phyloP scores from a whole-genome alignment of 2,888 invertebrate genomes.

The Brachylomia viminalis region DNA sequence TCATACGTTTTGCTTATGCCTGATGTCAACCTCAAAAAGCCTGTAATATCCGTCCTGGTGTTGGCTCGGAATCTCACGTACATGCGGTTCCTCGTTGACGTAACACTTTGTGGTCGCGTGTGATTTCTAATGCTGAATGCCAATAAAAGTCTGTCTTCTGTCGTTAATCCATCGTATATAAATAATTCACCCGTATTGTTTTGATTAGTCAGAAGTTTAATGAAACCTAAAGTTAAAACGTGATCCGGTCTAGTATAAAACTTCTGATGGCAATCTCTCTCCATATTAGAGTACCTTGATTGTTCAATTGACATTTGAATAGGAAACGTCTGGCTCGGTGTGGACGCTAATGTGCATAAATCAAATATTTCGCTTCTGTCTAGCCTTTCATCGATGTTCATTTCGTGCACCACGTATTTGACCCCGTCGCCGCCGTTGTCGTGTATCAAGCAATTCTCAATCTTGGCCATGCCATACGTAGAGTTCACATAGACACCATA shows the following conservation, averaged over 20 bases:
- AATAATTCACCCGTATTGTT: constrained; percentile 94
- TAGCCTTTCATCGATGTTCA: constrained; percentile 93
- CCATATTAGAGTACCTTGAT: constrained; percentile 92
- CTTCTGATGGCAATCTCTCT: constrained; percentile 94
- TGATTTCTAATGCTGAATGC: constrained; percentile 94
- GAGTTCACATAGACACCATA: constrained; percentile 97
- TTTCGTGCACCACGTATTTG: constrained; percentile 95
- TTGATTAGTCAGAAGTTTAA: constrained; percentile 94
- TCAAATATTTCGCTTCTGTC: constrained; percentile 95
- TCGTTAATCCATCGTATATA: constrained; percentile 94
- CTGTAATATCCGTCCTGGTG: constrained; percentile 93
- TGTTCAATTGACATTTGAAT: constrained; percentile 95
- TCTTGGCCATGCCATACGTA: constrained; percentile 94
- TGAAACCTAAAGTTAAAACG: constrained; percentile 95
- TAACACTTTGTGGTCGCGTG: constrained; percentile 96
- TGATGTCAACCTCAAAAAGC: constrained; percentile 95
- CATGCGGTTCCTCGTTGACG: constrained; percentile 95
- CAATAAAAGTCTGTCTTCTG: constrained; percentile 93
- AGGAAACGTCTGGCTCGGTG: constrained; percentile 96
- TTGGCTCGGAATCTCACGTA: constrained; percentile 95
- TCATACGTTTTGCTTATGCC: constrained; percentile 95
- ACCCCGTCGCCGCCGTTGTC: constrained; percentile 98
- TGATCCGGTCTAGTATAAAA: constrained; percentile 95
- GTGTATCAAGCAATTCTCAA: constrained; percentile 94
- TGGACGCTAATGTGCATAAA: constrained; percentile 96